Evolutionary conservation across 2,888 invertebrate genomes (phyloP).

Genomic region (Apamea monoglypha): DNA sequence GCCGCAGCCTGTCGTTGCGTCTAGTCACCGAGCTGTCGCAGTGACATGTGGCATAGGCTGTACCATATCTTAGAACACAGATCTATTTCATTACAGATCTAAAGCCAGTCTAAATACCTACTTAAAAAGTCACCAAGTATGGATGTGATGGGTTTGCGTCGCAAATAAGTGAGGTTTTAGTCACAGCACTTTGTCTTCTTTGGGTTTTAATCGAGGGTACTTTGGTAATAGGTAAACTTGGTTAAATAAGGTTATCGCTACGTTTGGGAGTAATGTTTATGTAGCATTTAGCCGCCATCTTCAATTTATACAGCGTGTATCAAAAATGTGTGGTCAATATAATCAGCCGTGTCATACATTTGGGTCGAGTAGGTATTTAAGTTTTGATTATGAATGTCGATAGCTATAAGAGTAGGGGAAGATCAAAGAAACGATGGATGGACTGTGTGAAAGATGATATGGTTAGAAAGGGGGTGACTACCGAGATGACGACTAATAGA

Average conservation of each 20-base stretch:
- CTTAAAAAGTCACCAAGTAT: background rate
- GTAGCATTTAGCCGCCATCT: background rate
- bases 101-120: background rate
- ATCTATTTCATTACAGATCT: background rate
- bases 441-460: too few species aligned
- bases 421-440: too few species aligned
- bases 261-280: background rate
- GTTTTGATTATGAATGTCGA: too few species aligned
- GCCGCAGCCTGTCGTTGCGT: background rate
- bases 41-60: too few species aligned
- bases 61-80: background rate
- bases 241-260: background rate
- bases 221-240: background rate
- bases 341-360: too few species aligned
- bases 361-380: too few species aligned
- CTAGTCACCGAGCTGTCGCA: background rate
- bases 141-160: background rate
- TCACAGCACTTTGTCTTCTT: background rate
- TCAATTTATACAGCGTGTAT: background rate
- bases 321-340: background rate
- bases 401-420: too few species aligned
- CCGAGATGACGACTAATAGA: too few species aligned
- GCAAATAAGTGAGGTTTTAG: background rate
- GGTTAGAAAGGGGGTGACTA: too few species aligned
- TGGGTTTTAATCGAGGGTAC: background rate